These are phyloP conservation scores for Zaprionus vittiger DNA, from an alignment of 1,140 invertebrate species.

Conservation along the genomic window DNA sequence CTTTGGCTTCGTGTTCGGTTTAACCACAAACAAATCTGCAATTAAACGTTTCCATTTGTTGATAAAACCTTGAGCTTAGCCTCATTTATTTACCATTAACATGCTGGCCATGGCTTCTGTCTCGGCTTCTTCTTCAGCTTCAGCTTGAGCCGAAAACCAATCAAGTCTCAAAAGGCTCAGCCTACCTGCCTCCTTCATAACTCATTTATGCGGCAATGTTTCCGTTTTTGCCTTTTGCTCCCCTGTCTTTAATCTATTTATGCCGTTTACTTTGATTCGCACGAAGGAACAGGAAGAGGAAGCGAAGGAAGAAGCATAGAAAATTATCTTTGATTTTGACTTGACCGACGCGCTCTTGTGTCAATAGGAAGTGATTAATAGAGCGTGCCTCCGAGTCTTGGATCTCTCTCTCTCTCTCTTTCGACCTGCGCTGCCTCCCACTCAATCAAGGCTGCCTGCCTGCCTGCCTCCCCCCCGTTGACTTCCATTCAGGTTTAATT, in stretches of 20 bases:
- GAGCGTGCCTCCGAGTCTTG: conserved; percentile 40
- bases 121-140: neutral
- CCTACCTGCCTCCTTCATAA: conserved; percentile 34
- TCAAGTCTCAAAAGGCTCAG: conserved; percentile 34
- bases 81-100: conserved; percentile 39
- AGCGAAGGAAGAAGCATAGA: conserved; percentile 39
- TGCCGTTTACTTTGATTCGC: conserved; percentile 76
- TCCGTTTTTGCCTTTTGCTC: conserved; percentile 45
- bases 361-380: conserved; percentile 80
- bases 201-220: conserved; percentile 71
- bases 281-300: conserved; percentile 21
- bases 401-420: neutral
- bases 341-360: conserved; percentile 61
- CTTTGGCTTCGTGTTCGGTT: neutral
- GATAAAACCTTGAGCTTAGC: conserved; percentile 12
- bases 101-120: conserved; percentile 6
- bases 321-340: conserved; percentile 79
- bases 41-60: conserved; percentile 33
- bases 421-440: neutral
- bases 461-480: neutral
- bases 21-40: conserved; percentile 25
- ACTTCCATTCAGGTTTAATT: conserved; percentile 62
- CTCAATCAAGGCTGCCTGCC: conserved; percentile 10
- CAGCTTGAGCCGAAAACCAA: conserved; percentile 34
- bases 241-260: conserved; percentile 64